Percentiles rank a stretch among this genome's conserved stretches.
Conservation (phyloP, 2,113 vertebrate species). For the Periophthalmus modestus region DNA sequence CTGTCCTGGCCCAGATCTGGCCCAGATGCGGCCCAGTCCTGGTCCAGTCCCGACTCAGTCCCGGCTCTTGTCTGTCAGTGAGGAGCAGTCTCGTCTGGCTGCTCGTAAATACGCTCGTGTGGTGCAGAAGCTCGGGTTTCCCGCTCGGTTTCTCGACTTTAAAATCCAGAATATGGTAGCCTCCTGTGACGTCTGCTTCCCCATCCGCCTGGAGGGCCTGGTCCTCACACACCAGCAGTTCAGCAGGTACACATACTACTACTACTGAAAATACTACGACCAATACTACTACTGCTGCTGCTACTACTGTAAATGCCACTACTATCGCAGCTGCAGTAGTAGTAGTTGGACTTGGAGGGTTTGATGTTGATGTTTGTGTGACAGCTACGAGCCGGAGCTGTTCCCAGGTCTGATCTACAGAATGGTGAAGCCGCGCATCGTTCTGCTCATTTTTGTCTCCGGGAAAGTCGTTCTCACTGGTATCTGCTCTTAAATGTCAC, state of each 20-base stretch:
- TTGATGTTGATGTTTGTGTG: background rate
- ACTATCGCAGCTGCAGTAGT: no score
- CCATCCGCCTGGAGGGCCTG: constrained; percentile 90
- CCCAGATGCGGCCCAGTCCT: no score
- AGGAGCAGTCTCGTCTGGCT: constrained; percentile 93
- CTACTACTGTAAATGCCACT: background rate
- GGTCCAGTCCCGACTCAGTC: background rate
- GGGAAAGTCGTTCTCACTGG: constrained; percentile 97
- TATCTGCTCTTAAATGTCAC: constrained; percentile 37
- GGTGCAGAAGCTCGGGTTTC: constrained; percentile 96
- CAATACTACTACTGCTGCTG: background rate
- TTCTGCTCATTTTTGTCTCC: constrained; percentile 96
- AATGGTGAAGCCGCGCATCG: constrained; percentile 97
- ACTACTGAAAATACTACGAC: background rate
- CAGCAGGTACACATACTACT: constrained; percentile 80
- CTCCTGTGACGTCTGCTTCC: constrained; percentile 94
- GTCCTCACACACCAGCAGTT: constrained; percentile 93
- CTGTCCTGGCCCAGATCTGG: no score
- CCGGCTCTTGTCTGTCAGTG: constrained; percentile 68
- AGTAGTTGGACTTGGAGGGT: background rate
- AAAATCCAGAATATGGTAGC: constrained; percentile 99
- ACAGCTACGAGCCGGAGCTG: constrained; percentile 94
- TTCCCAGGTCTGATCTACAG: constrained; percentile 97
- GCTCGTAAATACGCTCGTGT: constrained; percentile 92
- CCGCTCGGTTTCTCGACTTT: constrained; percentile 94